Conservation (phyloP, 1,140 invertebrate genomes). For the Ericerus pela region DNA sequence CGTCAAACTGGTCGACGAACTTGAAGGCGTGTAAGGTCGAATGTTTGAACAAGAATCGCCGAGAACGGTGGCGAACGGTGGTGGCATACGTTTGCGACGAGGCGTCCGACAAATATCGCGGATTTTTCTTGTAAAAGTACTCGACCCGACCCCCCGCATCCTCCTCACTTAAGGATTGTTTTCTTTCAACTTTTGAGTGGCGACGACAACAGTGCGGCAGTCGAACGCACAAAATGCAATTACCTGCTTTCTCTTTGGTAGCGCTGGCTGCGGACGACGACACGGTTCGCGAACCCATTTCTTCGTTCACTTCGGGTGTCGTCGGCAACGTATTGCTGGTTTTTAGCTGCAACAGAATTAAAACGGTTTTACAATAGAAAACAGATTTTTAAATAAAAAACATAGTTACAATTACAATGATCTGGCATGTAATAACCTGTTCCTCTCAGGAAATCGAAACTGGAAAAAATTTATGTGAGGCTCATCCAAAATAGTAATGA, state of each 20-base stretch:
- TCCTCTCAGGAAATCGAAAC: too few species aligned
- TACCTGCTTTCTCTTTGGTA: slow-evolving; percentile 8
- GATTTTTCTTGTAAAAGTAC: slow-evolving; percentile 5
- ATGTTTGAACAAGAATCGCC: not conserved
- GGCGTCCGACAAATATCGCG: not conserved
- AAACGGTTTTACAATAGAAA: too few species aligned
- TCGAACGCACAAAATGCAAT: not conserved
- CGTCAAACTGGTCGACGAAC: not conserved
- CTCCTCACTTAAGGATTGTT: not conserved
- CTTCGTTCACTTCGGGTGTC: slow-evolving; percentile 58
- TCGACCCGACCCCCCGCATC: not conserved
- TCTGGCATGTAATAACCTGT: too few species aligned
- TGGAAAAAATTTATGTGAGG: too few species aligned
- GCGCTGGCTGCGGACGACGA: too few species aligned
- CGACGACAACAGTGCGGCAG: too few species aligned
- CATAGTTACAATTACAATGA: too few species aligned
- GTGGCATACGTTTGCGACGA: not conserved
- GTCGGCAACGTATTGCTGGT: slow-evolving; percentile 40
- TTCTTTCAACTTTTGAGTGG: too few species aligned
- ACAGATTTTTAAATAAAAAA: too few species aligned
- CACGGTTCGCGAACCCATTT: slow-evolving; percentile 31
- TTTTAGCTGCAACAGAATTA: slow-evolving; percentile 27
- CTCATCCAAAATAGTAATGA: too few species aligned
- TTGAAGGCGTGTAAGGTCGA: not conserved
- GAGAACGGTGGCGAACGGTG: too few species aligned